Conservation (phyloP, 1,140 invertebrate species). For the Drosophila serrata region DNA sequence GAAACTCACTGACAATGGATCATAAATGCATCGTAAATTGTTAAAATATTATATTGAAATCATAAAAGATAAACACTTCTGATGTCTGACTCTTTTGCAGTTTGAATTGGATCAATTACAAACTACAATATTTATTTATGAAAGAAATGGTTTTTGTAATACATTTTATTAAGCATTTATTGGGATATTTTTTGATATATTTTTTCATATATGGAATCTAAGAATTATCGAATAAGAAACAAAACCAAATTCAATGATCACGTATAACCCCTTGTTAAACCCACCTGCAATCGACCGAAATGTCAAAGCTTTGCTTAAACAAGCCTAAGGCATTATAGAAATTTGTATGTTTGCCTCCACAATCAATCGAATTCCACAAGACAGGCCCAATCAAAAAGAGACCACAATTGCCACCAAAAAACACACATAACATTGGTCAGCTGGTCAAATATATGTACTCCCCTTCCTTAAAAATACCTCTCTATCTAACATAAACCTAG, state of each 20-base stretch:
- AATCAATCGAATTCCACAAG: constrained; percentile 57
- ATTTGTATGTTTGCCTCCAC: constrained; percentile 56
- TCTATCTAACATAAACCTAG: constrained; percentile 8
- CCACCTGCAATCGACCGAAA: constrained; percentile 21
- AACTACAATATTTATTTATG: background rate
- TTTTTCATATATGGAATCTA: background rate
- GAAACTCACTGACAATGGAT: constrained; percentile 29
- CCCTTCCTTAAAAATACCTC: background rate
- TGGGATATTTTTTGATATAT: background rate
- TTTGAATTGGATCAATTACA: background rate
- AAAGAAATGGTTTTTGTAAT: background rate
- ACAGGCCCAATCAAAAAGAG: background rate
- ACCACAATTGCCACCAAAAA: constrained; percentile 37
- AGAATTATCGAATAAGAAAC: background rate
- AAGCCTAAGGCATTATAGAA: constrained; percentile 45
- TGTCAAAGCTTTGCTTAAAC: constrained; percentile 21
- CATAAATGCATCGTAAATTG: constrained; percentile 16
- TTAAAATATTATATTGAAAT: constrained; percentile 17
- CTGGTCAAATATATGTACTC: constrained; percentile 51
- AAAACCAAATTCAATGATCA: background rate
- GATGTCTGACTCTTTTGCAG: background rate
- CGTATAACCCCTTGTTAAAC: background rate
- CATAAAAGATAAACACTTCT: constrained; percentile 8
- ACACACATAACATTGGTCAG: constrained; percentile 26
- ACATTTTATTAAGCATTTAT: background rate